These are phyloP conservation scores for Amphiura filiformis DNA, from an alignment of 35 echinoderm and acorn worm species.

Conservation along the genomic window DNA sequence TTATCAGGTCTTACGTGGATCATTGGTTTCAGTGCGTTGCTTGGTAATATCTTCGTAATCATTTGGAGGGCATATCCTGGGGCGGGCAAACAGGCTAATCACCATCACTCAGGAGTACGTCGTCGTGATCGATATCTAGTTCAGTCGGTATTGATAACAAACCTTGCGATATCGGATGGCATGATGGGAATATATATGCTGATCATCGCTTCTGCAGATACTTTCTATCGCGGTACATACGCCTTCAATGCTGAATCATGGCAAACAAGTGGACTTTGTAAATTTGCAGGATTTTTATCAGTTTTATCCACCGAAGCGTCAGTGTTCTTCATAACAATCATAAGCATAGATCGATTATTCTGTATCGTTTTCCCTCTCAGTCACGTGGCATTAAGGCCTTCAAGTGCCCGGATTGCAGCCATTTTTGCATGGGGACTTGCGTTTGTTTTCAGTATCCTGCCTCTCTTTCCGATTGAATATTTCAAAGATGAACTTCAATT, in stretches of 20 bases:
- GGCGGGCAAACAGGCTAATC: not conserved
- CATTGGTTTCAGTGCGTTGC: slow-evolving; percentile 41
- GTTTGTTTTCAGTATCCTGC: slow-evolving; percentile 3
- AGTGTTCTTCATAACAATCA: not conserved
- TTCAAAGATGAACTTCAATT: not conserved
- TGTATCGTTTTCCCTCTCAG: not conserved
- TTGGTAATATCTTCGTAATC: slow-evolving; percentile 38
- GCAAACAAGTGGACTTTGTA: not conserved
- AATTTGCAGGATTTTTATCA: slow-evolving; percentile 9
- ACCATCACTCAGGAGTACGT: too few species aligned
- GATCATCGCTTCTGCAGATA: slow-evolving; percentile 6
- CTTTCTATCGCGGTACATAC: not conserved
- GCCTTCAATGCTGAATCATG: not conserved
- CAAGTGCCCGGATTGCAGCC: not conserved
- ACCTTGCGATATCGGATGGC: slow-evolving; percentile 11
- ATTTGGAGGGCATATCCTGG: not conserved
- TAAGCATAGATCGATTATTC: not conserved
- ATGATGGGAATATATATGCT: slow-evolving; percentile 14
- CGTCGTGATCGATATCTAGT: not conserved
- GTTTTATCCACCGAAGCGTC: slow-evolving; percentile 21
- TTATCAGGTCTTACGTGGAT: slow-evolving; percentile 49
- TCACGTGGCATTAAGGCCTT: not conserved
- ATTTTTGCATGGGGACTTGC: not conserved
- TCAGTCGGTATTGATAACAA: not conserved
- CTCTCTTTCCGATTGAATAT: not conserved